Conservation (phyloP, 2,797 vertebrate genomes). For the Pseudochromis fuscus region DNA sequence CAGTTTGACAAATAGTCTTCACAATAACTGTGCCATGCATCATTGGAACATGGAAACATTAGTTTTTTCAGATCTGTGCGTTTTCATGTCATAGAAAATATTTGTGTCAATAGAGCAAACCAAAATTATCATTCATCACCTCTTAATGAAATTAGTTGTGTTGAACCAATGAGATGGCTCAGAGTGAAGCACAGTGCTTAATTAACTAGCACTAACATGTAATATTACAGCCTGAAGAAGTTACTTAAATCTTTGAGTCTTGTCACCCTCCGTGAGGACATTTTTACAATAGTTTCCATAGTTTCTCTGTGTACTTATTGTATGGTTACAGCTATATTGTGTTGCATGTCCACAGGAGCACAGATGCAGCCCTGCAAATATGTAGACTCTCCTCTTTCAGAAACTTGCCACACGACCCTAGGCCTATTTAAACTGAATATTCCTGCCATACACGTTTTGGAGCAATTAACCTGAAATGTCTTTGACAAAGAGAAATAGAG, state of each 20-base stretch:
- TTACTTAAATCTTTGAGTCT: neutral
- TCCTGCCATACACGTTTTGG: constrained; percentile 48
- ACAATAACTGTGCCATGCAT: neutral
- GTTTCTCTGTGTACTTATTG: neutral
- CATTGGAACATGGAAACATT: neutral
- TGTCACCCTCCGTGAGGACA: neutral
- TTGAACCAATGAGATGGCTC: neutral
- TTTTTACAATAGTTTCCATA: neutral
- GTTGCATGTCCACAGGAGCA: neutral
- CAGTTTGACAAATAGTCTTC: neutral
- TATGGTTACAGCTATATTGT: too few relatives aligned
- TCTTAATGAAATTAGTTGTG: neutral
- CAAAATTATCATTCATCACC: neutral
- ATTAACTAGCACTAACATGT: constrained; percentile 11
- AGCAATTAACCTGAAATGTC: constrained; percentile 26
- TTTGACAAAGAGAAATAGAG: constrained; percentile 23
- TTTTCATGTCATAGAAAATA: neutral
- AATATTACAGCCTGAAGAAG: neutral
- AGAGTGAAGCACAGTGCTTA: neutral
- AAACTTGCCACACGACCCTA: neutral
- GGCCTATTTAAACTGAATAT: constrained; percentile 11
- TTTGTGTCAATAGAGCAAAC: neutral
- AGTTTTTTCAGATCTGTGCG: neutral
- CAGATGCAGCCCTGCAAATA: neutral
- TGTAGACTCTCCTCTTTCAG: neutral